A percentile compares a stretch with the other conserved stretches of the same genome.
Conservation (phyloP, 2,113 vertebrate genomes). For the Vimba vimba region DNA sequence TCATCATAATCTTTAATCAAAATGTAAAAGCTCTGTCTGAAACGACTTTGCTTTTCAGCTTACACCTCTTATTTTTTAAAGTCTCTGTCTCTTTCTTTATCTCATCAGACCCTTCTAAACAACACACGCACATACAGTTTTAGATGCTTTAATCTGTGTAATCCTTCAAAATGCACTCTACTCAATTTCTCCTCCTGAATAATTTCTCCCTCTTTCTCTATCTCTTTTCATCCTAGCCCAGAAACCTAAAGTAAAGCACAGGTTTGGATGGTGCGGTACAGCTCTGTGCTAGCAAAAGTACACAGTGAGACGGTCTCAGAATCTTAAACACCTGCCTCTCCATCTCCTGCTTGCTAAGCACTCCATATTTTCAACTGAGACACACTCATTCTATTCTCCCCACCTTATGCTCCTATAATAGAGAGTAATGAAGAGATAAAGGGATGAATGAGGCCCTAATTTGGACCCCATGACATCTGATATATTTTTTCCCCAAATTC, state of each 20-base stretch:
- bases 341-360: conserved; percentile 11
- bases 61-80: neutral
- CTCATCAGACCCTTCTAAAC: neutral
- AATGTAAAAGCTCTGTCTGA: neutral
- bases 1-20: conserved; percentile 26
- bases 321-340: conserved; percentile 52
- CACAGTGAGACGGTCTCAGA: conserved; percentile 33
- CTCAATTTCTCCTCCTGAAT: neutral
- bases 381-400: neutral
- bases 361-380: conserved; percentile 3
- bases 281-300: conserved; percentile 16
- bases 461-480: neutral
- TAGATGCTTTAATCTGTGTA: conserved; percentile 55
- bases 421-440: conserved; percentile 36
- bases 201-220: neutral
- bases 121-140: neutral
- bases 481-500: neutral
- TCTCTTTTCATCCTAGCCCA: neutral
- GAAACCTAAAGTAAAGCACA: neutral
- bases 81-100: conserved; percentile 9
- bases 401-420: conserved; percentile 31
- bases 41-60: neutral
- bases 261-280: neutral
- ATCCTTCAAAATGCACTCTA: conserved; percentile 46
- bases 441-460: neutral